phyloP scores from a whole-genome alignment of 2,797 vertebrate species.

The Cuniculus paca region DNA sequence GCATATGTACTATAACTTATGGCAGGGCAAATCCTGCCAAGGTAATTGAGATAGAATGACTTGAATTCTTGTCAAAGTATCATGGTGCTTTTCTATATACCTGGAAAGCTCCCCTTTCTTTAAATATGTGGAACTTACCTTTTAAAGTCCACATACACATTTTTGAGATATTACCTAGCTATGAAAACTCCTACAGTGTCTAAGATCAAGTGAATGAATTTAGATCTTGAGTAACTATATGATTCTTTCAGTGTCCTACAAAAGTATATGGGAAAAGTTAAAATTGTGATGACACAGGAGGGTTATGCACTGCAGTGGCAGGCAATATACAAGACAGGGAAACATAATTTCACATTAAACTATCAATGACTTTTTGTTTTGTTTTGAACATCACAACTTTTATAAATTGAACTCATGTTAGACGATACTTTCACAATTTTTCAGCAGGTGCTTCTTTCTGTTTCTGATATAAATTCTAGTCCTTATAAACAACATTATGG shows the following conservation, averaged over 20 bases:
- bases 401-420: background rate
- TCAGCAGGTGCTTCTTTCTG: background rate
- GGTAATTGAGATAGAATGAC: background rate
- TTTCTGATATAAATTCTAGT: background rate
- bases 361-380: background rate
- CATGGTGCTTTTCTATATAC: background rate
- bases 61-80: conserved; percentile 5
- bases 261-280: background rate
- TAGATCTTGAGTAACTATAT: background rate
- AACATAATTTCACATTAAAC: fast-evolving
- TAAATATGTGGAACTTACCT: background rate
- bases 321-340: fast-evolving
- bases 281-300: background rate
- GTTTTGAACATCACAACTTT: background rate
- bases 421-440: background rate
- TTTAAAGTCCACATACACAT: background rate
- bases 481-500: background rate
- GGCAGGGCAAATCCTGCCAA: background rate
- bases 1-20: background rate
- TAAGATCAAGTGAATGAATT: background rate
- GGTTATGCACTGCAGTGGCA: background rate
- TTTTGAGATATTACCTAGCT: background rate
- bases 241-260: background rate
- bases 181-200: background rate
- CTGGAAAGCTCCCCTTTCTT: background rate